Evolutionary conservation across 2,113 vertebrate species (phyloP).

Genomic region (Urocynchramus pylzowi): DNA sequence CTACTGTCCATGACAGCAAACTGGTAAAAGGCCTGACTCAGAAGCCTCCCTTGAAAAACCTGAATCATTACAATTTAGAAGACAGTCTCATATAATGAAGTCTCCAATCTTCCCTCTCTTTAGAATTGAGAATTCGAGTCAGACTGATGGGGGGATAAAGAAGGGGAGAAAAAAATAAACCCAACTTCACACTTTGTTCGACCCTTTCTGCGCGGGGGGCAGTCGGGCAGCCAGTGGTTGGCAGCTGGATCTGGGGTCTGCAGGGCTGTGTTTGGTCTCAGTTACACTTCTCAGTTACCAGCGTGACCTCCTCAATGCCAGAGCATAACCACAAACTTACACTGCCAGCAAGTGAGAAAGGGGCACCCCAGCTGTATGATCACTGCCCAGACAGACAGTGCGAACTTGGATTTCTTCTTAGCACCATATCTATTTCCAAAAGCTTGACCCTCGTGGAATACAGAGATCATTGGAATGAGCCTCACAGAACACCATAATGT

Average conservation of each 20-base stretch:
- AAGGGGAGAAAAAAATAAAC: background rate
- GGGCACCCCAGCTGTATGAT: background rate
- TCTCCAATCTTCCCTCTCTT: background rate
- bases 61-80: background rate
- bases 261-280: background rate
- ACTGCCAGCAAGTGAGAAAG: background rate
- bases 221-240: background rate
- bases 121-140: background rate
- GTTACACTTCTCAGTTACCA: background rate
- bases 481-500: background rate
- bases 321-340: background rate
- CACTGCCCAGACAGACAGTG: background rate
- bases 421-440: background rate
- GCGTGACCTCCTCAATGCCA: background rate
- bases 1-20: background rate
- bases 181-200: background rate
- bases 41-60: background rate
- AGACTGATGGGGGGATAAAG: background rate
- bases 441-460: background rate
- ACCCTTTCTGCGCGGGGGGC: background rate
- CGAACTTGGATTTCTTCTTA: background rate
- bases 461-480: background rate
- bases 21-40: background rate
- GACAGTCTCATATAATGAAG: background rate
- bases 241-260: background rate